Evolutionary conservation across 1,140 invertebrate genomes (phyloP).

Genomic region (Dendrolimus punctatus): DNA sequence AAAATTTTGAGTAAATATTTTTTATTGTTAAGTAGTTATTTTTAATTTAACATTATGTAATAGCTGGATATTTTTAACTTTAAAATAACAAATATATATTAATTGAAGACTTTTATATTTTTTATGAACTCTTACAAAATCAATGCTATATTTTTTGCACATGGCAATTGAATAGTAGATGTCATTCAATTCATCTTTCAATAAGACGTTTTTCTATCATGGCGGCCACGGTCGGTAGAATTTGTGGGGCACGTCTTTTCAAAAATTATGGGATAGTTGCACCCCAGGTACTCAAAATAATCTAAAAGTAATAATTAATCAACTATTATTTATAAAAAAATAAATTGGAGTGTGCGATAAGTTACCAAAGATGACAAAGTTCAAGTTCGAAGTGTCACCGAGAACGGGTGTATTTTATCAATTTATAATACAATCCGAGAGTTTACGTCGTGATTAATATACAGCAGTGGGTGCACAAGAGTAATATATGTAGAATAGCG

Average conservation of each 20-base stretch:
- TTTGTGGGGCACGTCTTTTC: conserved; percentile 84
- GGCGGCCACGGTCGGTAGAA: conserved; percentile 86
- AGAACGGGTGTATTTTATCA: conserved; percentile 37
- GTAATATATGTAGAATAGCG: conserved; percentile 12
- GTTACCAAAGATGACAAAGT: conserved; percentile 19
- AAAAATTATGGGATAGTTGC: conserved; percentile 71
- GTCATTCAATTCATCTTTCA: conserved; percentile 55
- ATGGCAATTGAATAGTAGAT: conserved; percentile 35
- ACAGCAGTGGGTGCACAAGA: conserved; percentile 18
- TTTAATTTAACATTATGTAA: too few species aligned
- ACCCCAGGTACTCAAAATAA: conserved; percentile 56
- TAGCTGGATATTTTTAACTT: too few species aligned
- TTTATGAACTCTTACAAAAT: background rate
- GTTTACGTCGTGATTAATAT: conserved; percentile 17
- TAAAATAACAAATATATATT: background rate
- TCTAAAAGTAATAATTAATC: conserved; percentile 14
- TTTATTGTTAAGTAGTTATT: too few species aligned
- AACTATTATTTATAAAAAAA: background rate
- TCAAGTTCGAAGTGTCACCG: conserved; percentile 22
- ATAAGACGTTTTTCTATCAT: conserved; percentile 77
- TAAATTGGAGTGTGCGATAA: conserved; percentile 13
- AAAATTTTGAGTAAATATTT: too few species aligned
- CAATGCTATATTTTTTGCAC: conserved; percentile 11
- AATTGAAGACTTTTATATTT: conserved; percentile 1
- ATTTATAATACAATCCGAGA: conserved; percentile 17